Evolutionary conservation across 2,113 vertebrate species (phyloP).

Genomic region (Seriola dumerili): DNA sequence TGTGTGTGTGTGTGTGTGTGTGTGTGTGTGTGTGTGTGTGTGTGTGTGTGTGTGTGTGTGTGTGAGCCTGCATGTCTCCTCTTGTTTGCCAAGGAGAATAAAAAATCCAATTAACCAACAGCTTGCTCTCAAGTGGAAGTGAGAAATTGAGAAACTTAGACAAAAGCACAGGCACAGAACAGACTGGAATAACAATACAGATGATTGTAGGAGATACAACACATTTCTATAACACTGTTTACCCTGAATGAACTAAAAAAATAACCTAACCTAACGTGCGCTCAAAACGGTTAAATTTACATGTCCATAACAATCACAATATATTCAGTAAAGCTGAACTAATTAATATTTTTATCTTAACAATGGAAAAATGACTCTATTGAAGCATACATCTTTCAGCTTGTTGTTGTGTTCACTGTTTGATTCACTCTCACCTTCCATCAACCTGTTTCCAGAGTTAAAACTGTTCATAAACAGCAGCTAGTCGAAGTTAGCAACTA

Average conservation of each 20-base stretch:
- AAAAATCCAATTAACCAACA: constrained; percentile 73
- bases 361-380: background rate
- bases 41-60: constrained; percentile 5
- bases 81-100: constrained; percentile 18
- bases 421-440: no score
- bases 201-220: constrained; percentile 3
- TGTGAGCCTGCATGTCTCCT: constrained; percentile 26
- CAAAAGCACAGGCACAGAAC: constrained; percentile 50
- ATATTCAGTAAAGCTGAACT: background rate
- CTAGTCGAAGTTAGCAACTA: no score
- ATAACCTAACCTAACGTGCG: background rate
- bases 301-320: background rate
- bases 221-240: background rate
- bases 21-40: constrained; percentile 2
- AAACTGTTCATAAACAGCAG: no score
- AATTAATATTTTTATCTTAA: background rate
- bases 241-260: background rate
- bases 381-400: background rate
- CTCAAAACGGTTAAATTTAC: background rate
- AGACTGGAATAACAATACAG: constrained; percentile 63
- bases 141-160: constrained; percentile 73
- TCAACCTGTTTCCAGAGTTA: no score
- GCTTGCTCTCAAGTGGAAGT: constrained; percentile 70
- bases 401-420: no score
- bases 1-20: background rate